Conservation (phyloP, 2,797 vertebrate species). For the Anguilla anguilla region DNA sequence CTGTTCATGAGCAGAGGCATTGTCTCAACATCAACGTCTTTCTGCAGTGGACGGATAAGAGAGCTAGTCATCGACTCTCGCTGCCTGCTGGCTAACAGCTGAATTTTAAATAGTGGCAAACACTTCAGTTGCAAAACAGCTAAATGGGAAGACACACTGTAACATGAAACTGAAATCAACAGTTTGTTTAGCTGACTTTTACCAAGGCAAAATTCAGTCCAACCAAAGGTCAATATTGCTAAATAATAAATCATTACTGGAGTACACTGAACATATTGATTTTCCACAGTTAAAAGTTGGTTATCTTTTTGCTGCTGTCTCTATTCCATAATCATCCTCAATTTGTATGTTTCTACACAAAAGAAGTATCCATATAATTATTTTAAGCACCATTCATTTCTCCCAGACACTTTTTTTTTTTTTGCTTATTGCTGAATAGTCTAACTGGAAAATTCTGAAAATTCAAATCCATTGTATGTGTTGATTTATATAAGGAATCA, state of each 20-base stretch:
- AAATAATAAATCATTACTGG: background rate
- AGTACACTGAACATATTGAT: constrained; percentile 7
- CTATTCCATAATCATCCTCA: constrained; percentile 31
- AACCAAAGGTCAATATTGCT: background rate
- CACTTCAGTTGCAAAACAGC: background rate
- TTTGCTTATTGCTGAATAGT: background rate
- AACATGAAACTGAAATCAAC: background rate
- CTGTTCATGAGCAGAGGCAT: too few relatives aligned
- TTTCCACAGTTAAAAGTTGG: background rate
- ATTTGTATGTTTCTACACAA: constrained; percentile 9
- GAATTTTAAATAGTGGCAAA: background rate
- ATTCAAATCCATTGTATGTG: background rate
- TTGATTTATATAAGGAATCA: background rate
- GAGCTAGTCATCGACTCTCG: too few relatives aligned
- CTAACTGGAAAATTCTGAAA: background rate
- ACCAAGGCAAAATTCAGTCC: background rate
- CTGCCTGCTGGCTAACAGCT: too few relatives aligned
- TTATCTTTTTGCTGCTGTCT: background rate
- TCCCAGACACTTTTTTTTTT: too few relatives aligned
- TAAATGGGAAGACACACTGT: background rate
- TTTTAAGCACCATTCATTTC: background rate
- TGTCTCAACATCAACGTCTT: too few relatives aligned
- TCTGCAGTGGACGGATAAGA: too few relatives aligned
- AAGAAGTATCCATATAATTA: background rate
- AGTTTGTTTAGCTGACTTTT: background rate